A percentile compares a stretch with the other conserved stretches of the same genome.
phyloP scores from a whole-genome alignment of 1,140 invertebrate genomes.

The Trialeurodes vaporariorum region DNA sequence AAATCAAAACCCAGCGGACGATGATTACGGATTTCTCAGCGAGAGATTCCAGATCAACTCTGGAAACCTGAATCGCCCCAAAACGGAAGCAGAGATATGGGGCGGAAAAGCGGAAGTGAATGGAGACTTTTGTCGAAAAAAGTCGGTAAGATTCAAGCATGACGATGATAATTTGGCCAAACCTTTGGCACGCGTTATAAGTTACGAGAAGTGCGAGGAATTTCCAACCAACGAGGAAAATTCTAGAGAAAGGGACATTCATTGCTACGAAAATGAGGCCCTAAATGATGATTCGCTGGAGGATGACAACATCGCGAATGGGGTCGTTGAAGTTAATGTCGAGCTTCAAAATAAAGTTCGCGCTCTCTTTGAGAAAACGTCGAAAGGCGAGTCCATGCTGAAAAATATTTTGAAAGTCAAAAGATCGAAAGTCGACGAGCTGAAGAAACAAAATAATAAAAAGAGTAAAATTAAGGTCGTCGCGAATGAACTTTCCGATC shows the following conservation, averaged over 20 bases:
- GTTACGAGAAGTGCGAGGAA: background rate
- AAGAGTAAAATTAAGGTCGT: background rate
- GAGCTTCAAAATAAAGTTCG: background rate
- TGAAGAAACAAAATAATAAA: background rate
- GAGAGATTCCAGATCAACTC: background rate
- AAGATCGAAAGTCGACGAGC: background rate
- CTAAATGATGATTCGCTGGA: background rate
- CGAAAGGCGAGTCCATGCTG: background rate
- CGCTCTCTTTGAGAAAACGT: background rate
- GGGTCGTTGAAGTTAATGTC: background rate
- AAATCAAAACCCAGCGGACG: background rate
- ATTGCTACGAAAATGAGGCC: background rate
- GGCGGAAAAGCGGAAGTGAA: background rate
- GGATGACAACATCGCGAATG: background rate
- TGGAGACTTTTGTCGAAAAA: background rate
- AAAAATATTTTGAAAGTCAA: background rate
- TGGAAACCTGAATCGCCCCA: background rate
- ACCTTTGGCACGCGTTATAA: background rate
- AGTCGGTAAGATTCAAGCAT: background rate
- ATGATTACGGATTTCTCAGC: background rate
- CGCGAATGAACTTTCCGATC: background rate
- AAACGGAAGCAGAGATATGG: background rate
- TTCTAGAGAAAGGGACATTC: too few relatives aligned
- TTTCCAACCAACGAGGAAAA: background rate
- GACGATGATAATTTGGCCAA: background rate